Base-by-base conservation (phyloP, 2,888 invertebrate species). In the Lochmaea crataegi region DNA sequence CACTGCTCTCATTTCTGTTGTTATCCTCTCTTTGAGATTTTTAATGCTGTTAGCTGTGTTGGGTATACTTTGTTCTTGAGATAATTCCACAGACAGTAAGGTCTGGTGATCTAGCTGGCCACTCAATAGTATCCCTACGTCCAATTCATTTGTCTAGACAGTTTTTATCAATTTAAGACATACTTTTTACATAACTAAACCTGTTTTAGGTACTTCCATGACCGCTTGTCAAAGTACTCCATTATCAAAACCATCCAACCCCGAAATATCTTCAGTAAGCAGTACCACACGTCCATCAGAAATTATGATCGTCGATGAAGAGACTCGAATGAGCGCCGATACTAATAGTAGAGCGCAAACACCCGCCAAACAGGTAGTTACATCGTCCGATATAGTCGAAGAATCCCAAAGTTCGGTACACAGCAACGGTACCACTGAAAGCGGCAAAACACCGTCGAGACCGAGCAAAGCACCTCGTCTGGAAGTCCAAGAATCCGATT, bases 381-480 rank as follows among this genome's bases (percentile, higher is more conserved):
- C 76, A n/a, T 75, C 81, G 18, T 73, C 82, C 2, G 85, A 84
- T 64, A 78, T 82, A 7, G 72, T 85, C 4, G 95, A 95, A 80
- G 94, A 94, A 85, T 95, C 95, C 6, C 94, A 94, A 85, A 94
- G 94, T 82, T 95, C 95, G n/a, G 90, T 94, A 41, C 89, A 93
- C 79, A 95, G 94, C 84, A 92, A 92, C 32, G 89, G 89, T 1
- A 93, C 92, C 2, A 92, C 92, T 64, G 92, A 92, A 81, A 91
- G 90, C 77, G 75, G 78, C 10, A 79, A 78, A 72, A 75, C 74
- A 7, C 72, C 75, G 2, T 74, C 76, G 6, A 75, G 74, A 18
- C 71, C 77, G 0, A 78, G 68, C 58, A 82, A 79, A 74, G 81
- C 82, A 16, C 77, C 82, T 1, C 81, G 84, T 12, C 72, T 84